These are phyloP conservation scores for Bombus consobrinus DNA, from an alignment of 1,140 invertebrate species.

Conservation along the genomic window DNA sequence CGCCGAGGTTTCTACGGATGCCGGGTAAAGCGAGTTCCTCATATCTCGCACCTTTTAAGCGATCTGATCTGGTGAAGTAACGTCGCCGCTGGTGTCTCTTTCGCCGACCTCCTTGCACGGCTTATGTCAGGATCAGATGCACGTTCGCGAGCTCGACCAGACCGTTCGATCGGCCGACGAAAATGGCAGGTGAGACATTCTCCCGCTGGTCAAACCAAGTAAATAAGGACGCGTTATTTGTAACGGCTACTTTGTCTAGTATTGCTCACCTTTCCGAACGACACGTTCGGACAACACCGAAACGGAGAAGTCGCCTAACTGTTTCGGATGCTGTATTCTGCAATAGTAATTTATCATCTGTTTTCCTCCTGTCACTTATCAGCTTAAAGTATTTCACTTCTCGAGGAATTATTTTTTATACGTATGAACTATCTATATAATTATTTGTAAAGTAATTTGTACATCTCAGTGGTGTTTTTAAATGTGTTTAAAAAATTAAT, in stretches of 20 bases:
- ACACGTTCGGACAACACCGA: background rate
- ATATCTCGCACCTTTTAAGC: conserved; percentile 78
- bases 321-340: background rate
- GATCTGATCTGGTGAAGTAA: conserved; percentile 69
- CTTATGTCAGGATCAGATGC: conserved; percentile 73
- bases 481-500: no score
- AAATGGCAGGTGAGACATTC: conserved; percentile 65
- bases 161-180: conserved; percentile 39
- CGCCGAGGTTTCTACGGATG: conserved; percentile 60
- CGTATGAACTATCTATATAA: no score
- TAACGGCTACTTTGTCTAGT: conserved; percentile 57
- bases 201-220: conserved; percentile 47
- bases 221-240: conserved; percentile 67
- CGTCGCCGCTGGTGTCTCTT: conserved; percentile 48
- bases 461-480: no score
- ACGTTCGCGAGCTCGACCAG: conserved; percentile 25
- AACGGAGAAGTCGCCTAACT: conserved; percentile 10
- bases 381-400: background rate
- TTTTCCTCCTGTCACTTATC: background rate
- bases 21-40: conserved; percentile 75
- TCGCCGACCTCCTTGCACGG: conserved; percentile 57
- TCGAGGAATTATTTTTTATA: no score
- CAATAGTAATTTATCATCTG: no score
- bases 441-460: no score
- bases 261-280: conserved; percentile 22